Evolutionary conservation across 2,797 vertebrate genomes (phyloP).

Genomic region (Synanceia verrucosa): DNA sequence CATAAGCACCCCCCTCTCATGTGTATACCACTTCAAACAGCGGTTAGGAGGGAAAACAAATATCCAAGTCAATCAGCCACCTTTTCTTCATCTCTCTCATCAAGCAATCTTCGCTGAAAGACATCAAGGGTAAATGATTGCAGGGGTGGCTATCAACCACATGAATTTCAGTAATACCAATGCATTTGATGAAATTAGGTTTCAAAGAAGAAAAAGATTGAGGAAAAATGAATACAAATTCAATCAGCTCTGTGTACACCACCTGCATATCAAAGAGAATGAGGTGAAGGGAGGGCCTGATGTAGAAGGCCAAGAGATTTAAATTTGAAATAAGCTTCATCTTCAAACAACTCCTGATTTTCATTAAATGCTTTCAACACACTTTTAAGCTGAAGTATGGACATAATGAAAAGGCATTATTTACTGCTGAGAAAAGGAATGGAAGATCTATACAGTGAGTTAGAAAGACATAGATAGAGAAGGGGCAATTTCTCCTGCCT

Average conservation of each 20-base stretch:
- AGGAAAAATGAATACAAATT: constrained; percentile 51
- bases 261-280: constrained; percentile 64
- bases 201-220: constrained; percentile 36
- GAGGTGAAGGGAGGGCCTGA: constrained; percentile 20
- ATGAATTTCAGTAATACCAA: constrained; percentile 37
- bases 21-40: constrained; percentile 63
- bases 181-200: constrained; percentile 49
- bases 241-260: constrained; percentile 52
- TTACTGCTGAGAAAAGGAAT: constrained; percentile 64
- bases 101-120: constrained; percentile 23
- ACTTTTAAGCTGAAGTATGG: constrained; percentile 38
- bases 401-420: constrained; percentile 81
- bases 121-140: constrained; percentile 51
- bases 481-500: constrained; percentile 42
- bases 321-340: constrained; percentile 60
- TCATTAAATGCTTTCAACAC: constrained; percentile 70
- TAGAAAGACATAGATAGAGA: constrained; percentile 38
- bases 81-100: constrained; percentile 49
- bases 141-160: constrained; percentile 37
- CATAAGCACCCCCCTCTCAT: constrained; percentile 38
- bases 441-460: constrained; percentile 31
- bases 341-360: constrained; percentile 74
- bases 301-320: constrained; percentile 62
- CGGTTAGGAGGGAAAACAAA: constrained; percentile 57
- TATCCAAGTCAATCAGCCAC: constrained; percentile 59